Base-by-base conservation (phyloP, 2,797 vertebrate species). In the Periparus ater region DNA sequence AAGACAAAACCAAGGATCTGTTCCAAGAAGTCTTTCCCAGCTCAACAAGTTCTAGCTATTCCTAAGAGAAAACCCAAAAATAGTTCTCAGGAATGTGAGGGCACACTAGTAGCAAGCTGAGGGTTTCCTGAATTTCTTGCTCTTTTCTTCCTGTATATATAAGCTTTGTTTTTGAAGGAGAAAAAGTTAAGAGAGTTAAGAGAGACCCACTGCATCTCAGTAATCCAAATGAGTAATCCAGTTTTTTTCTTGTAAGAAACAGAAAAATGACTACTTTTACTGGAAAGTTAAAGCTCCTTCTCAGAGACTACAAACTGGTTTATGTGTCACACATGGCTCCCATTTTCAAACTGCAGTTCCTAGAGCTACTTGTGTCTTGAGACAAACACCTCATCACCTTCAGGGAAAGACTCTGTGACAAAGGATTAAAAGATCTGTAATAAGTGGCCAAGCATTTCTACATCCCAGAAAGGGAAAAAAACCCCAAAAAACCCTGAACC, bases 21-120 rank as follows among this genome's bases (percentile, higher is more conserved):
- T 80, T 96, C 96, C 95, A 96, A 91, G 50, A 89, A 95, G 94
- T 72, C 96, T 94, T 97, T 97, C 94, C 93, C 96, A 97, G 96
- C 88, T 95, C 90, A 47, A 94, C 91, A 91, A 95, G 85, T 91
- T 94, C 91, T 85, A 95, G 75, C 36, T 96, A 87, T 83, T 95
- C 94, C 96, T 94, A 77, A 93, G 94, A 77, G 95, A 95, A 94
- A 91, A 91, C 47, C 44, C 90, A 26, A 83, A 95, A 95, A 96
- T 95, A 97, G 83, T 62, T 58, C 75, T 77, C 58, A 91, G 88
- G 96, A 97, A 96, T 96, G 93, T 38, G 45, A 96, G 88, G 80
- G 91, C 88, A 95, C 36, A 82, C 83, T 74, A 82, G 71, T 74
- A 91, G 93, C 85, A 91, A 85, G 67, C 21, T 80, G 65, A 96